Evolutionary conservation across 2,113 vertebrate species (phyloP).

Genomic region (Alexandromys fortis): DNA sequence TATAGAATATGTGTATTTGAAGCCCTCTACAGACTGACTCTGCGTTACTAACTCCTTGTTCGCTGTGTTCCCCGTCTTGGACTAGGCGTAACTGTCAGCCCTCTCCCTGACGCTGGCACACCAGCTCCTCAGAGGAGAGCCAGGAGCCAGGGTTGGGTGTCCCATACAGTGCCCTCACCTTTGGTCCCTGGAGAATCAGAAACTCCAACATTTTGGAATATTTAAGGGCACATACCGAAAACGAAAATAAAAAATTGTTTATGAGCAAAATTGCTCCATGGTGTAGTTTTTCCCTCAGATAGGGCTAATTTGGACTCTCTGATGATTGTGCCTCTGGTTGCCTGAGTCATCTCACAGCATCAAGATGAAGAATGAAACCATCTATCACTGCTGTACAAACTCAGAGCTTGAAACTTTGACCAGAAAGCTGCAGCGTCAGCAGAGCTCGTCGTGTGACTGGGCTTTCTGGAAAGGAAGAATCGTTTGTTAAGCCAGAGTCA

Average conservation of each 20-base stretch:
- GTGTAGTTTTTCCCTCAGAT: conserved; percentile 5
- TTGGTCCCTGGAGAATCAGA: conserved; percentile 80
- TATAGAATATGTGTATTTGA: conserved; percentile 82
- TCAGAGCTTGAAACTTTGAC: background rate
- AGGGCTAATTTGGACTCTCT: background rate
- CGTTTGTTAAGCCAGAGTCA: background rate
- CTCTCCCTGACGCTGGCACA: conserved; percentile 69
- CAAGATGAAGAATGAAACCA: background rate
- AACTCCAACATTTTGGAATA: conserved; percentile 81
- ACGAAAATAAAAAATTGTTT: conserved; percentile 86
- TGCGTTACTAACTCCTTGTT: conserved; percentile 83
- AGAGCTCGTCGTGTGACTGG: background rate
- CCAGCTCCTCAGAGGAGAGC: conserved; percentile 64
- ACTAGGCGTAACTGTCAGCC: conserved; percentile 69
- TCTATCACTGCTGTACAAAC: background rate
- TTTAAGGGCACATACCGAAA: conserved; percentile 87
- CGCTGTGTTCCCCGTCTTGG: conserved; percentile 77
- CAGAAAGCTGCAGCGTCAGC: background rate
- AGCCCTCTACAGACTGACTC: conserved; percentile 82
- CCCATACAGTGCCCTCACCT: conserved; percentile 75
- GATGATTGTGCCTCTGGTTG: background rate
- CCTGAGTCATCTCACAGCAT: background rate
- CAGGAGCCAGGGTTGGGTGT: conserved; percentile 71
- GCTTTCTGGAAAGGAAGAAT: background rate
- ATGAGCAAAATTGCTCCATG: conserved; percentile 71